phyloP scores from a whole-genome alignment of 2,113 vertebrate species.

The Nothocercus julius region DNA sequence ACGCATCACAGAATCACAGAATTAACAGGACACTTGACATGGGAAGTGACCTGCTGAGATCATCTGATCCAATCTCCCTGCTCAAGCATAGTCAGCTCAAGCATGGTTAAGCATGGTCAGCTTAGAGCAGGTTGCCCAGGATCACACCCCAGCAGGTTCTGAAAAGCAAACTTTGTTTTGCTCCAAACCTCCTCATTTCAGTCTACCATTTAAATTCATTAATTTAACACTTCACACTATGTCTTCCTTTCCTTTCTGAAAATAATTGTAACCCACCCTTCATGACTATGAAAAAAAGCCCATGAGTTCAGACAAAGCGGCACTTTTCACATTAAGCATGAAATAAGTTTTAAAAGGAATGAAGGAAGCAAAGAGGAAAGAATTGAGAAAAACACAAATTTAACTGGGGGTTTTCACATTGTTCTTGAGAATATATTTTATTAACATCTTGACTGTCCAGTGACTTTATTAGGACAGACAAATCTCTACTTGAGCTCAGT shows the following conservation, averaged over 20 bases:
- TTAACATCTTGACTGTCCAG: neutral
- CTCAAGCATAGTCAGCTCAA: neutral
- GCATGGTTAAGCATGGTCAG: neutral
- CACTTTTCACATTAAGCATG: neutral
- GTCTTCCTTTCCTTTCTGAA: neutral
- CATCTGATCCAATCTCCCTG: neutral
- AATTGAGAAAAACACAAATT: neutral
- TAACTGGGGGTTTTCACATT: neutral
- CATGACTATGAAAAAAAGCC: neutral
- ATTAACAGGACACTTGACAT: neutral
- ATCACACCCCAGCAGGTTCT: neutral
- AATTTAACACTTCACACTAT: neutral
- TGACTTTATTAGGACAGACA: neutral
- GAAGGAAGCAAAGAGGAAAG: neutral
- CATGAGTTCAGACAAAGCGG: neutral
- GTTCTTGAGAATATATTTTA: neutral
- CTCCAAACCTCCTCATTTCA: neutral
- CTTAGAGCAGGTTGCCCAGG: neutral
- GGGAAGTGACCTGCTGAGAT: neutral
- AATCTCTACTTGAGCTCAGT: neutral
- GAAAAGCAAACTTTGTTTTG: neutral
- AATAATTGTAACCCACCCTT: neutral
- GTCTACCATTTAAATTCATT: neutral
- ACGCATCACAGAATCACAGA: neutral
- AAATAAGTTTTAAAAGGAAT: neutral